phyloP scores from a whole-genome alignment of 1,140 invertebrate genomes.

The Leptoteleia sp. region DNA sequence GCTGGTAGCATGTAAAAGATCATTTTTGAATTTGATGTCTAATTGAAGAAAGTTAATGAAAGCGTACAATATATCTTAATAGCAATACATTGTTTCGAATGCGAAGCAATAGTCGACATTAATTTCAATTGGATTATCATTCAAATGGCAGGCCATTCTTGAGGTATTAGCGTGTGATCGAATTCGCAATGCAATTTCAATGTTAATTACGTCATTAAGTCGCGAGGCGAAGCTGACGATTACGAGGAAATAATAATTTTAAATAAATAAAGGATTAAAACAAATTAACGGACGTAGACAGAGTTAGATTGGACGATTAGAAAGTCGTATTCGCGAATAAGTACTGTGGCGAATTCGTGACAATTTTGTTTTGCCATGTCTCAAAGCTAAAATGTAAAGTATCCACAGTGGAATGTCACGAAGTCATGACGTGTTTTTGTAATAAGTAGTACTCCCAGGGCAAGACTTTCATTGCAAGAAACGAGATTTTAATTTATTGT shows the following conservation, averaged over 20 bases:
- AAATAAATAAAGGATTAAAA: constrained; percentile 30
- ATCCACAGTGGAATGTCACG: constrained; percentile 50
- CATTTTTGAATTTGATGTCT: constrained; percentile 28
- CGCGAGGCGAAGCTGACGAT: background rate
- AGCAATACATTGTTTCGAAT: constrained; percentile 12
- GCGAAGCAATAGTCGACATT: constrained; percentile 6
- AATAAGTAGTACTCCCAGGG: constrained; percentile 39
- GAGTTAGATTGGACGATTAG: constrained; percentile 42
- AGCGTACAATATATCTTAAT: constrained; percentile 17
- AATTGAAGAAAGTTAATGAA: constrained; percentile 42
- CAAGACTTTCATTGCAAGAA: constrained; percentile 35
- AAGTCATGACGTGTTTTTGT: constrained; percentile 57
- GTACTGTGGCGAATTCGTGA: constrained; percentile 42
- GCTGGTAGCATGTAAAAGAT: constrained; percentile 11
- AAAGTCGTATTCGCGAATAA: constrained; percentile 41
- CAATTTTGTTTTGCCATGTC: constrained; percentile 49
- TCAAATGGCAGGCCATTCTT: constrained; percentile 3
- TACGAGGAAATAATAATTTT: constrained; percentile 19
- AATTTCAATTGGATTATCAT: constrained; percentile 17
- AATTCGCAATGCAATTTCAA: constrained; percentile 32
- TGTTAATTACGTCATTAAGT: constrained; percentile 32
- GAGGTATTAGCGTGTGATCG: constrained; percentile 4
- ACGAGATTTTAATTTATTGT: constrained; percentile 26
- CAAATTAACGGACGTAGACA: background rate
- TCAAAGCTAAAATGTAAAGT: constrained; percentile 53